Base-by-base conservation (phyloP, 2,888 invertebrate species). In the Baccha elongata region DNA sequence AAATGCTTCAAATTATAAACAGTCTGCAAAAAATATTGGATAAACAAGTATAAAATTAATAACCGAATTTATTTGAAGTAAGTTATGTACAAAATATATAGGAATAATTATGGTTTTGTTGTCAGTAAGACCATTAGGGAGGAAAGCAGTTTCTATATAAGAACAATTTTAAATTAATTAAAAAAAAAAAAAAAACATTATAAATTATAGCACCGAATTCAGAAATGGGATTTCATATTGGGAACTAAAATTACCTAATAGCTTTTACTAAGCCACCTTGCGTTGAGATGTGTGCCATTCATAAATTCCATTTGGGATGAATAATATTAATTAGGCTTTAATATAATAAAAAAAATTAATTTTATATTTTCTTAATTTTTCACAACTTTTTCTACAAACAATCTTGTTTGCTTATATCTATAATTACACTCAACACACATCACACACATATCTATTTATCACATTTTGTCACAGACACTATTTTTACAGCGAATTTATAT, bases 181-280 rank as follows among this genome's bases (percentile, higher is more conserved):
- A 26, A 32, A 52, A 21, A 29, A 29, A 19, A 17, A 50, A 26
- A 50, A 42, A 50, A 67, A 35, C 7, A 42, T 17, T 11, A 5
- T 1, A 32, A 52, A 32, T 11, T 52, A n/a, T n/a, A n/a, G 60
- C 60, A 60, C 44, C 42, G 60, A 60, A 60, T 44, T 42, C 42
- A 44, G 60, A 58, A 40, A 13, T 44, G 29, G 19, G 44, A 37
- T 11, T 44, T 29, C n/a, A n/a, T 17, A n/a, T 60, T 29, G 1
- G 26, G n/a, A 42, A 60, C 44, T 8, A 32, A 60, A 60, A 44
- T 90, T 90, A 90, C 90, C 90, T 90, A 87, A 89, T 88, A 88
- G 89, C 89, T 89, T 88, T 88, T 85, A 89, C 88, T 87, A 89
- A 89, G 89, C 89, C 90, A 88, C 90, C 89, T 87, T 90, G 89